Evolutionary conservation across 1,140 invertebrate species (phyloP).

Genomic region (Drosophila lacteicornis): DNA sequence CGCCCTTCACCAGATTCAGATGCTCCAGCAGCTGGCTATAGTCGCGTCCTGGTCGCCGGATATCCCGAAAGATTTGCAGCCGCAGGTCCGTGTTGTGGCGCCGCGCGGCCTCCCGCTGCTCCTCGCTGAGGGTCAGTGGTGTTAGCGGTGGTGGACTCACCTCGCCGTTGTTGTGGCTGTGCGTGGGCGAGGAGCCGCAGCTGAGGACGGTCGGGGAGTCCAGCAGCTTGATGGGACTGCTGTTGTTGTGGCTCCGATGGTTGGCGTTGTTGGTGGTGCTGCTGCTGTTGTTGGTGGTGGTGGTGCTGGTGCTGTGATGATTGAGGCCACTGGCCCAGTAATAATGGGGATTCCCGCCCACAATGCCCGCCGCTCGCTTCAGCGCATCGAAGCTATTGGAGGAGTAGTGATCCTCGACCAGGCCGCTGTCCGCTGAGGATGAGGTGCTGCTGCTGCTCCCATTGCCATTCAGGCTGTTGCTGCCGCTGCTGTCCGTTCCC

Average conservation of each 20-base stretch:
- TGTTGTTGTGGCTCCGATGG: constrained; percentile 33
- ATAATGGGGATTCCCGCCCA: constrained; percentile 54
- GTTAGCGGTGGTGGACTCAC: neutral
- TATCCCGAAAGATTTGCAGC: constrained; percentile 86
- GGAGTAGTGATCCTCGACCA: constrained; percentile 14
- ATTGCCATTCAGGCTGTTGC: constrained; percentile 46
- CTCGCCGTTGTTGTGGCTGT: constrained; percentile 42
- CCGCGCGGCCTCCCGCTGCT: constrained; percentile 84
- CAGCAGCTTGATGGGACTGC: constrained; percentile 33
- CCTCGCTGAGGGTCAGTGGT: constrained; percentile 62
- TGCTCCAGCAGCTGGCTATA: constrained; percentile 90
- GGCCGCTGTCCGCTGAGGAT: neutral
- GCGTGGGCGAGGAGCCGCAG: constrained; percentile 37
- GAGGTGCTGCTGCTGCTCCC: constrained; percentile 10
- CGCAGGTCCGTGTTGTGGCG: constrained; percentile 85
- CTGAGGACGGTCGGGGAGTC: constrained; percentile 15
- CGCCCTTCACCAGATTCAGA: constrained; percentile 90
- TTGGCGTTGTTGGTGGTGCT: constrained; percentile 21
- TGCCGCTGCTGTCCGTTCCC: constrained; percentile 2
- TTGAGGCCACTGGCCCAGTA: constrained; percentile 66
- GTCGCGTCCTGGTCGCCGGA: constrained; percentile 87
- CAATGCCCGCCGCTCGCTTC: constrained; percentile 45
- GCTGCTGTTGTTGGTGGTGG: constrained; percentile 1
- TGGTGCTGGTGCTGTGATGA: constrained; percentile 38
- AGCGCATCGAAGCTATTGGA: constrained; percentile 66